Evolutionary conservation across 2,888 invertebrate species (phyloP), one percentile per base, ranked within the genome.

Genomic region (Stenotaenia linearis): DNA sequence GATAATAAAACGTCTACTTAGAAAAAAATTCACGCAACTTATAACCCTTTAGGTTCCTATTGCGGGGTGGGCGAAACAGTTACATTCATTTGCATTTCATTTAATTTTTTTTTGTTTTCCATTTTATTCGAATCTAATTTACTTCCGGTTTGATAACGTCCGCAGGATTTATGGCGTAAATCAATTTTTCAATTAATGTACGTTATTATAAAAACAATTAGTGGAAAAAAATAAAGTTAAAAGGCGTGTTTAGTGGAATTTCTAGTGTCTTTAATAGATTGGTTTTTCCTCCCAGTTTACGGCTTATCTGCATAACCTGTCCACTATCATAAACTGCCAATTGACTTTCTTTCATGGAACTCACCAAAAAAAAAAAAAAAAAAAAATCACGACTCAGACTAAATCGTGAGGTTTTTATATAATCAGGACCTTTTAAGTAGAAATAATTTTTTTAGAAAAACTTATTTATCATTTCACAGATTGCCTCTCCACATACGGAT

Each of bases 231-330:
- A 40, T 15, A 21, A 50, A n/a, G 50, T n/a, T 18, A 50, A 18
- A 50, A 50, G 50, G 50, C 18, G 50, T 21, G 50, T 50, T 50
- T 50, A 50, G 50, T 50, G 18, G 7, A 18, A 50, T 50, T 50
- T 50, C 50, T 18, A 18, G 45, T 12, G 45, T 45, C 12, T 45
- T 9, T 45, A 45, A 45, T 45, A 12, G 28, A 69, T 10, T 12
- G 25, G 28, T 69, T 50, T 50, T 21, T 23, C 25, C 25, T 10
- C 28, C 25, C 25, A 23, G 56, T 56, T 56, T 56, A 23, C 25
- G n/a, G 69, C 25, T 69, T 69, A 69, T 69, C 69, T 69, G 69
- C 69, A 69, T 69, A 69, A 69, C 69, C 69, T 25, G 69, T 28
- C 69, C 69, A 25, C 25, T 50, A 50, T 50, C 50, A 50, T 50